phyloP scores from a whole-genome alignment of 2,797 vertebrate genomes.

The Gymnodraco acuticeps region DNA sequence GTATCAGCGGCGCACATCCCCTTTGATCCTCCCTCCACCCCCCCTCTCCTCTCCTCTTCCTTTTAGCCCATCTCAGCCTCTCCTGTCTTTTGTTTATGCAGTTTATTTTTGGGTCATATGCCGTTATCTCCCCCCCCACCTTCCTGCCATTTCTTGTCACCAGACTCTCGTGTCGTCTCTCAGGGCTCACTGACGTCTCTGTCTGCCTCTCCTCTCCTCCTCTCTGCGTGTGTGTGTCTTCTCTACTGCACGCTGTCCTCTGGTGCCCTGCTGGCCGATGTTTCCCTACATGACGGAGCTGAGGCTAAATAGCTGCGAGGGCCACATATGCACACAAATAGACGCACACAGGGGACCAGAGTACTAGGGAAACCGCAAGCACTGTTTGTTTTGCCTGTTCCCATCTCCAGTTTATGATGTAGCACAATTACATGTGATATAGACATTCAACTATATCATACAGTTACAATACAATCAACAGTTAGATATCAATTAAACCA shows the following conservation, averaged over 20 bases:
- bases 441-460: slow-evolving; percentile 5
- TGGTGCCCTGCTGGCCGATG: slow-evolving; percentile 15
- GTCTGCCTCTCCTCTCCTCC: slow-evolving; percentile 27
- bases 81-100: slow-evolving; percentile 60
- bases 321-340: slow-evolving; percentile 14
- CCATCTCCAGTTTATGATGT: slow-evolving; percentile 20
- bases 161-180: slow-evolving; percentile 56
- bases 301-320: slow-evolving; percentile 34
- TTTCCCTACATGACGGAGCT: slow-evolving; percentile 49
- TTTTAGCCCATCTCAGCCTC: slow-evolving; percentile 46
- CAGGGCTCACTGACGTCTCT: slow-evolving; percentile 27
- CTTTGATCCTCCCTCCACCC: slow-evolving; percentile 81
- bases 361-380: slow-evolving; percentile 34
- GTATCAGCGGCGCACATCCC: slow-evolving; percentile 87
- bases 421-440: slow-evolving; percentile 14
- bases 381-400: slow-evolving; percentile 4
- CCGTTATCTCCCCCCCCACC: slow-evolving; percentile 51
- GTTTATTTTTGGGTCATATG: slow-evolving; percentile 68
- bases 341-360: slow-evolving; percentile 23
- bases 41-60: slow-evolving; percentile 43
- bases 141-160: slow-evolving; percentile 65
- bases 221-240: slow-evolving; percentile 15
- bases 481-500: not conserved
- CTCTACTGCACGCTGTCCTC: slow-evolving; percentile 16
- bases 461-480: slow-evolving; percentile 2